Base-by-base conservation (phyloP, 1,140 invertebrate genomes). In the Bombus picipes region DNA sequence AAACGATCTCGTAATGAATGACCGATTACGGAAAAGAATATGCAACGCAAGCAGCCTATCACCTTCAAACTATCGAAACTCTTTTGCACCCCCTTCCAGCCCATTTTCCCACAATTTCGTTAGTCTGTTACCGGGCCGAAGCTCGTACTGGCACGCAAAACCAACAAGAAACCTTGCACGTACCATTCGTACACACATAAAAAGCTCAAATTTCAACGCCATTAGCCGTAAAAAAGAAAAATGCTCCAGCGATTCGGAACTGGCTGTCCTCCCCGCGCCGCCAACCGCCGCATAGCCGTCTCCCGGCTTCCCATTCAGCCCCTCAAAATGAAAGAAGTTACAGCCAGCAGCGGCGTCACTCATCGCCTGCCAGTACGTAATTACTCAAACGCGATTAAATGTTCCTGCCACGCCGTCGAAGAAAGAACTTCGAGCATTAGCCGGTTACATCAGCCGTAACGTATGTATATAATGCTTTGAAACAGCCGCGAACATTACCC, bases 401-500 rank as follows among this genome's bases (percentile, higher is more conserved):
- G 81, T 73, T 78, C 59, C 13, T 77, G 80, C 68, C 47, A 53
- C 76, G 68, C 80, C 53, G 53, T 59, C n/a, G 18, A 82, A 66
- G 71, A 89, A 87, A 85, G 80, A 87, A 90, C 78, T 90, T 73
- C 1, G 70, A 82, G 76, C 87, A 86, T 87, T 90, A 81, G 74
- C 78, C 41, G 73, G 81, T 76, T 83, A 87, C 83, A 88, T 85
- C 81, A 68, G 62, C 65, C 78, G 77, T 71, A 85, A 78, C 53
- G 70, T 86, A 78, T 59, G 70, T 89, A 82, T 81, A 90, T 85
- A 90, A 89, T 81, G 87, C 84, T 92, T 92, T 91, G 90, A 92
- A 92, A 74, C 82, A 72, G 76, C 89, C 80, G 88, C 71, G 91
- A 92, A 91, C 88, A 91, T 92, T 92, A 92, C 89, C 71, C 71